Evolutionary conservation across 2,888 invertebrate species (phyloP).

Genomic region (Drosophila nr. medialis): DNA sequence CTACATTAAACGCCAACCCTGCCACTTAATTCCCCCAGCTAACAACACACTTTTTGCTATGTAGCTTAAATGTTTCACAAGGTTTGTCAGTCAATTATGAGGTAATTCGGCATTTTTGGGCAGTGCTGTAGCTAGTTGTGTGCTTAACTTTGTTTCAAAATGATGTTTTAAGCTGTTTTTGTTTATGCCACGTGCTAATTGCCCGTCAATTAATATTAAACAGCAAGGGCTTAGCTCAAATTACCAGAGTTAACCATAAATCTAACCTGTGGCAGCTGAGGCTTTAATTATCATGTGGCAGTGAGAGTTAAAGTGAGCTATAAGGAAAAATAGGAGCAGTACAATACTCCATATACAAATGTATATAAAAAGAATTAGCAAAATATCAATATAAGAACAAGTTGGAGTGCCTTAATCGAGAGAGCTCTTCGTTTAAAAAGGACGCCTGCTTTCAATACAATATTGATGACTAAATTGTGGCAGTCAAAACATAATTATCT

Average conservation of each 20-base stretch:
- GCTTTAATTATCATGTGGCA: background rate
- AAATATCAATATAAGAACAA: background rate
- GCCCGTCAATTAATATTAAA: background rate
- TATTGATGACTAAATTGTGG: no score
- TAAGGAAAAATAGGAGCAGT: background rate
- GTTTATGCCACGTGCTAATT: background rate
- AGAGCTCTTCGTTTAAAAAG: no score
- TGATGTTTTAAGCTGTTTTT: background rate
- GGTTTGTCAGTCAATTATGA: background rate
- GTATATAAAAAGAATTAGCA: background rate
- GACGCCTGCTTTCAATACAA: background rate
- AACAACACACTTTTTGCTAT: constrained; percentile 8
- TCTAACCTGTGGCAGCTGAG: background rate
- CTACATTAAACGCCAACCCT: constrained; percentile 9
- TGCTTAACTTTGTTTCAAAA: background rate
- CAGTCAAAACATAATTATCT: no score
- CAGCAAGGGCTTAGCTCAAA: background rate
- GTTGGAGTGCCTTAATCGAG: background rate
- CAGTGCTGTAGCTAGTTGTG: background rate
- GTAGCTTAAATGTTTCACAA: background rate
- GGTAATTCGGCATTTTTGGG: constrained; percentile 2
- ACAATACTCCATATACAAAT: background rate
- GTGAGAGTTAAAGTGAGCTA: background rate
- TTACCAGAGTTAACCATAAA: background rate
- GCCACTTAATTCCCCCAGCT: background rate